Evolutionary conservation across 2,888 invertebrate species (phyloP).

Genomic region (Eristalis pertinax): DNA sequence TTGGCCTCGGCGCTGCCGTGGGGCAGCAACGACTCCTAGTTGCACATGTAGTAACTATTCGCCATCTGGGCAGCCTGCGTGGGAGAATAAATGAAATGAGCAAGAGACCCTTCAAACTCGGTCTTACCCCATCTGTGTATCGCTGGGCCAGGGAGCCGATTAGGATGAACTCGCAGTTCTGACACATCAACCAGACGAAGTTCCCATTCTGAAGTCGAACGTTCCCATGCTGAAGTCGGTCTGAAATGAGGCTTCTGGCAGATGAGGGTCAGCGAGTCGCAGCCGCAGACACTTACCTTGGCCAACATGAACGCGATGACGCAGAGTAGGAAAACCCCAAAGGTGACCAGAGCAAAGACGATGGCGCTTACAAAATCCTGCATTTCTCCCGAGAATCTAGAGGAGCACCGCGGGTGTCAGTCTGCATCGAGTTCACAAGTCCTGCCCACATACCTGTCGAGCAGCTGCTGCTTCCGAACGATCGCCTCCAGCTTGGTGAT

Average conservation of each 20-base stretch:
- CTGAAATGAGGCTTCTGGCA: background rate
- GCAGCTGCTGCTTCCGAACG: constrained; percentile 8
- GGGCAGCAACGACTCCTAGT: constrained; percentile 20
- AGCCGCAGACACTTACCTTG: background rate
- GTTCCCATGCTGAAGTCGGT: constrained; percentile 10
- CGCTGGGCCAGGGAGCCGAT: constrained; percentile 24
- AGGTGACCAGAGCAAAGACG: constrained; percentile 1
- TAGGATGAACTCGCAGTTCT: constrained; percentile 20
- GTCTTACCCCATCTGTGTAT: constrained; percentile 14
- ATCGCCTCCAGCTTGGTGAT: background rate
- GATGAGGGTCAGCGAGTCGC: background rate
- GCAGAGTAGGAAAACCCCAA: constrained; percentile 19
- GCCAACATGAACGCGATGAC: constrained; percentile 26
- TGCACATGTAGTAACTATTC: constrained; percentile 29
- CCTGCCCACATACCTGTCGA: constrained; percentile 10
- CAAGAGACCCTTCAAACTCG: background rate
- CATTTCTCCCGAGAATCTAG: background rate
- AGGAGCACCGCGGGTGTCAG: background rate
- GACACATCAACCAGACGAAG: constrained; percentile 12
- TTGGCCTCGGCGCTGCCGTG: constrained; percentile 21
- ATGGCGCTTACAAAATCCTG: background rate
- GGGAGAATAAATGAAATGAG: background rate
- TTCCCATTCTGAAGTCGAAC: too few species aligned
- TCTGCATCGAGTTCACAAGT: background rate
- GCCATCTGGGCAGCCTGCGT: constrained; percentile 23